These are phyloP conservation scores for Halcyon badia DNA, from an alignment of 2,797 vertebrate genomes.

Conservation along the genomic window DNA sequence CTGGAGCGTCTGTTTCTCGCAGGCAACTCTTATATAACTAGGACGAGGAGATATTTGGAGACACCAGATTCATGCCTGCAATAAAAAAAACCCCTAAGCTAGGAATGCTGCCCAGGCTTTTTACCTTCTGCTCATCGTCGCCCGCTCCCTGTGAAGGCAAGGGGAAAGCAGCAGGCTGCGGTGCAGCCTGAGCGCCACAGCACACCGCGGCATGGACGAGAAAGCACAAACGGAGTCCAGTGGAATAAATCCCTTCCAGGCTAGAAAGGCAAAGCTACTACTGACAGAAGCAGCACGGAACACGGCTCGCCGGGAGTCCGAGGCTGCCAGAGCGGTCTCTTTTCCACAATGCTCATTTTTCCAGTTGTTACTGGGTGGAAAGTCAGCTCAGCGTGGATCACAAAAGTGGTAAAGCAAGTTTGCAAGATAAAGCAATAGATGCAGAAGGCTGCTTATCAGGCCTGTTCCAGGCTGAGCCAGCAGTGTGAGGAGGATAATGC, in stretches of 20 bases:
- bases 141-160: background rate
- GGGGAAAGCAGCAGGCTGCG: background rate
- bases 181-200: background rate
- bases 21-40: slow-evolving; percentile 16
- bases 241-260: background rate
- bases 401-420: background rate
- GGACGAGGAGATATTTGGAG: background rate
- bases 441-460: background rate
- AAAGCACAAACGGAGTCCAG: background rate
- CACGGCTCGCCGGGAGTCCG: background rate
- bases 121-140: background rate
- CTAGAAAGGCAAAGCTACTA: background rate
- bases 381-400: background rate
- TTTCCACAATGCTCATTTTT: background rate
- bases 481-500: background rate
- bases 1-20: slow-evolving; percentile 8
- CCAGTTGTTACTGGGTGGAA: background rate
- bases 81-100: background rate
- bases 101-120: slow-evolving; percentile 47
- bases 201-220: background rate
- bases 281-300: background rate
- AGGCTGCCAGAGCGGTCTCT: background rate
- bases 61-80: background rate
- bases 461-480: background rate
- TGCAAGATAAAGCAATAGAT: background rate